Percentiles rank a stretch among this genome's conserved stretches.
Evolutionary conservation across 2,113 vertebrate species (phyloP).

Genomic region (Halichoeres trimaculatus): DNA sequence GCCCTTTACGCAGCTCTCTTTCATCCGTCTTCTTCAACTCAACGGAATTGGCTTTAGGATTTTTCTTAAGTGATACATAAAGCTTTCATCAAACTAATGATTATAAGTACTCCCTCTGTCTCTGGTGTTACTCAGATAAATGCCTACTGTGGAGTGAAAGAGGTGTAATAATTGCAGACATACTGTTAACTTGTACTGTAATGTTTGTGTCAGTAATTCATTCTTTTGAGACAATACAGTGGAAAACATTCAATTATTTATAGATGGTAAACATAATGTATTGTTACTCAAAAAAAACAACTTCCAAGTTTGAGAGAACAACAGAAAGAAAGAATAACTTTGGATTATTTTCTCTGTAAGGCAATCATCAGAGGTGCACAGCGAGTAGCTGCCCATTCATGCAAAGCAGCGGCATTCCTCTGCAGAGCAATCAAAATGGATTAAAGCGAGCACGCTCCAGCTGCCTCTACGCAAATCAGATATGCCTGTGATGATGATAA

Average conservation of each 20-base stretch:
- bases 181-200: background rate
- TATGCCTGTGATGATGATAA: constrained; percentile 83
- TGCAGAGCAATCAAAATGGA: constrained; percentile 83
- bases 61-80: constrained; percentile 47
- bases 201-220: constrained; percentile 4
- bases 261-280: background rate
- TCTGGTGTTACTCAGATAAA: constrained; percentile 48
- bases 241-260: background rate
- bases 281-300: constrained; percentile 5
- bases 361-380: constrained; percentile 56
- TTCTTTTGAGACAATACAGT: constrained; percentile 1
- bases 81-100: constrained; percentile 57
- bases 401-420: constrained; percentile 68
- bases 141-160: constrained; percentile 22
- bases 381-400: constrained; percentile 68
- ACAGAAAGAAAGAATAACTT: constrained; percentile 15
- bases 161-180: constrained; percentile 17
- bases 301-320: constrained; percentile 3
- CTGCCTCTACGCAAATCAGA: constrained; percentile 78
- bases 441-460: constrained; percentile 76
- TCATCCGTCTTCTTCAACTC: constrained; percentile 40
- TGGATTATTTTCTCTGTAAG: constrained; percentile 51
- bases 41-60: constrained; percentile 41
- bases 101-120: constrained; percentile 45
- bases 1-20: constrained; percentile 22